A percentile compares a stretch with the other conserved stretches of the same genome.
phyloP scores from a whole-genome alignment of 30 jellyfish, hydroid and myxozoan species.

The Nemopilema nomurai region DNA sequence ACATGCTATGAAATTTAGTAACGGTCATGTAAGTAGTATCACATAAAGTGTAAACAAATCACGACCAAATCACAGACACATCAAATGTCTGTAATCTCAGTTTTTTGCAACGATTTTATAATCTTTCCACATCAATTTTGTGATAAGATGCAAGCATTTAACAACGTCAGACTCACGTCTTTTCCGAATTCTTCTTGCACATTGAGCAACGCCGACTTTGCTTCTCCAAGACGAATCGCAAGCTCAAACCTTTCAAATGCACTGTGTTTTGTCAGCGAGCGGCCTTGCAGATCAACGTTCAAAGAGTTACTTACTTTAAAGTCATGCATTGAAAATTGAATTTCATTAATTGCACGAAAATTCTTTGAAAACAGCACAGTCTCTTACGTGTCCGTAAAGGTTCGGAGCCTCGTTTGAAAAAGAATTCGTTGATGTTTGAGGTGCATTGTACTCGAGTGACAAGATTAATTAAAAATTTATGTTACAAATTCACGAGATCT shows the following conservation, averaged over 20 bases:
- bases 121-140: neutral
- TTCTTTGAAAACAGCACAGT: too few relatives aligned
- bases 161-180: neutral
- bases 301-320: neutral
- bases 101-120: neutral
- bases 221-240: slow-evolving; percentile 24
- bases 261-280: neutral
- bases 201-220: slow-evolving; percentile 3
- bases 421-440: too few relatives aligned
- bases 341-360: neutral
- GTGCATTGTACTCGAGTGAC: too few relatives aligned
- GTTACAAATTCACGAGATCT: too few relatives aligned
- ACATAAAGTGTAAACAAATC: too few relatives aligned
- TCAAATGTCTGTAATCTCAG: neutral
- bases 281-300: neutral
- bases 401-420: too few relatives aligned
- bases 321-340: neutral
- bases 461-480: too few relatives aligned
- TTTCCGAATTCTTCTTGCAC: neutral
- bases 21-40: too few relatives aligned
- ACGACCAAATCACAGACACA: too few relatives aligned
- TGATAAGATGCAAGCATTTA: neutral
- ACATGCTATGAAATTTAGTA: too few relatives aligned
- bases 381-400: too few relatives aligned
- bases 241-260: neutral